Base-by-base conservation (phyloP, 1,140 invertebrate genomes). In the Homarus americanus region DNA sequence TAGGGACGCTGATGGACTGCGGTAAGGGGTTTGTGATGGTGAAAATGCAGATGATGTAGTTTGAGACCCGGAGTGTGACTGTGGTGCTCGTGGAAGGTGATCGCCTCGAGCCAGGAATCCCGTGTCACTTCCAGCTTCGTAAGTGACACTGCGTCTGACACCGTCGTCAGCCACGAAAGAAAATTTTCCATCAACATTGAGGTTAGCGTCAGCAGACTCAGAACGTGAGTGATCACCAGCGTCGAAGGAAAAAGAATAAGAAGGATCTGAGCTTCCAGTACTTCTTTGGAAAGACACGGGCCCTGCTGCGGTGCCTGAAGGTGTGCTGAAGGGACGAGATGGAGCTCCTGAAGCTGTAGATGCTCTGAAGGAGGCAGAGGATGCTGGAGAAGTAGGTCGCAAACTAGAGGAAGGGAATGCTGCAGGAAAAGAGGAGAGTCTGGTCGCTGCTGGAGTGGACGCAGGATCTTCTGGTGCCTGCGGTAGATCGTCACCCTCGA, bases 171-270 rank as follows among this genome's bases (percentile, higher is more conserved):
- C 87, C 12, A 87, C 72, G 66, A 92, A 90, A 82, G 76, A 91
- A 72, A 87, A 87, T 36, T 90, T 49, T 40, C 92, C 87, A n/a
- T 86, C 79, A 1, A 92, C 87, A 58, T 91, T 92, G n/a, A 92
- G 73, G 63, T 92, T 75, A 72, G 53, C 75, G 72, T 92, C 92
- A 24, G 87, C 80, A 79, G 87, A 78, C 40, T 91, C 87, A 40
- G 92, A 75, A 15, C 93, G 58, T 3, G 82, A 80, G 80, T 93
- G 93, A 24, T 93, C 93, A 49, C 93, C 93, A 15, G 92, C 91
- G 5, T 92, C 79, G 49, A 87, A 93, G n/a, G 79, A 66, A 73
- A 92, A 92, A 28, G 79, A 86, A 44, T 92, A 93, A 17, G 86
- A 90, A 28, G 73, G 90, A 87, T 92, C 93, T 34, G 73, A 41